These are phyloP conservation scores for Xenopus petersii DNA, from an alignment of 2,797 vertebrate genomes.

Conservation along the genomic window DNA sequence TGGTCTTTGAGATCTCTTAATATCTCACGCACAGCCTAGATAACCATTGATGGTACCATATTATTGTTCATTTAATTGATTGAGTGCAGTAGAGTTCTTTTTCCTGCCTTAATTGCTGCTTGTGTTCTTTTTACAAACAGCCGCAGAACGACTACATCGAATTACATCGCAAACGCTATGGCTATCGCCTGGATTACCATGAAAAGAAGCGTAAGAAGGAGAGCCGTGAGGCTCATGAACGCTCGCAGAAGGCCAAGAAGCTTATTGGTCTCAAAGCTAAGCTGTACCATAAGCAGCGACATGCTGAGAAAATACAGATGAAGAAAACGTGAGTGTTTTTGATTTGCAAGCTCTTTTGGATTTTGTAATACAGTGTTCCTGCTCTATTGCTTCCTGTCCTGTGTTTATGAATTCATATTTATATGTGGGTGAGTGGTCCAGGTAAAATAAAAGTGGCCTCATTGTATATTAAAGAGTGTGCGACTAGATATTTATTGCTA, in stretches of 20 bases:
- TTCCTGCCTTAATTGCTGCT: background rate
- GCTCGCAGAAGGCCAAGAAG: slow-evolving; percentile 92
- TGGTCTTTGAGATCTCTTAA: too few relatives aligned
- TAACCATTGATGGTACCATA: too few relatives aligned
- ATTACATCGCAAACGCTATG: slow-evolving; percentile 90
- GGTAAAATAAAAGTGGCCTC: too few relatives aligned
- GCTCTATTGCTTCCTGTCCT: too few relatives aligned
- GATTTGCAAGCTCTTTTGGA: too few relatives aligned
- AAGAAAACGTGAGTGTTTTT: slow-evolving; percentile 89
- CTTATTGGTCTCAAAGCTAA: slow-evolving; percentile 96
- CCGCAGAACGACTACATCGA: slow-evolving; percentile 97
- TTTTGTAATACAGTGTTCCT: too few relatives aligned
- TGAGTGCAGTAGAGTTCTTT: background rate
- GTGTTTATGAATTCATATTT: too few relatives aligned
- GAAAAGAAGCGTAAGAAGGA: slow-evolving; percentile 95
- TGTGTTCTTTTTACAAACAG: slow-evolving; percentile 58
- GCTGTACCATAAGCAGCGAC: slow-evolving; percentile 94
- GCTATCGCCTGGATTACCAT: slow-evolving; percentile 93
- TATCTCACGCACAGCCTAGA: too few relatives aligned
- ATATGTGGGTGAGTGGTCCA: too few relatives aligned
- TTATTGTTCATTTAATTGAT: too few relatives aligned
- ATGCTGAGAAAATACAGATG: slow-evolving; percentile 97
- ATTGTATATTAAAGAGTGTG: too few relatives aligned
- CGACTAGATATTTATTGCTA: too few relatives aligned
- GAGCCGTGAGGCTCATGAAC: slow-evolving; percentile 86